phyloP scores from a whole-genome alignment of 2,113 vertebrate species.

The Oryzias melastigma region DNA sequence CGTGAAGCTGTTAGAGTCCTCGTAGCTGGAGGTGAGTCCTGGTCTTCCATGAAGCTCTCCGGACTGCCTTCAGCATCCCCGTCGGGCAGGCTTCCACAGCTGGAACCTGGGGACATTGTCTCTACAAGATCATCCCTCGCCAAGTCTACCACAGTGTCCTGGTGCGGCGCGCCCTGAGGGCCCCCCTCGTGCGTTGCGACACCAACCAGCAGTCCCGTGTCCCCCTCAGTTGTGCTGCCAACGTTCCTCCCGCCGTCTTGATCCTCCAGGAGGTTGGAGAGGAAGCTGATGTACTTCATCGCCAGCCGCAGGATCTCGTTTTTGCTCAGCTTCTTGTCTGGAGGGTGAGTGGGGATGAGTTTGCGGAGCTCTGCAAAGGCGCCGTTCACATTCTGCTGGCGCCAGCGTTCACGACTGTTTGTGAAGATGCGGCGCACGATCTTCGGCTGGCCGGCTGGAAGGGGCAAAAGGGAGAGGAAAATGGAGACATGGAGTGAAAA shows the following conservation, averaged over 20 bases:
- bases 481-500: constrained; percentile 39
- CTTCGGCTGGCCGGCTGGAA: constrained; percentile 87
- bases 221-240: constrained; percentile 79
- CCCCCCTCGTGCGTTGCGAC: constrained; percentile 71
- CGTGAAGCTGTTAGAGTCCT: constrained; percentile 78
- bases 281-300: constrained; percentile 98
- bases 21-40: constrained; percentile 72
- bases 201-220: constrained; percentile 81
- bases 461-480: constrained; percentile 15
- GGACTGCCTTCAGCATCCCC: constrained; percentile 90
- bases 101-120: constrained; percentile 90
- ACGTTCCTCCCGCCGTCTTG: constrained; percentile 88
- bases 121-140: constrained; percentile 90
- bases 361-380: constrained; percentile 93
- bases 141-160: constrained; percentile 80
- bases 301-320: constrained; percentile 94
- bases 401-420: constrained; percentile 93
- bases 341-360: constrained; percentile 92
- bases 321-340: constrained; percentile 95
- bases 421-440: constrained; percentile 94
- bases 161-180: constrained; percentile 76
- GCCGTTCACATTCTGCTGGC: constrained; percentile 94
- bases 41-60: constrained; percentile 88
- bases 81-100: constrained; percentile 90
- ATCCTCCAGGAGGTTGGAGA: constrained; percentile 93